These are phyloP conservation scores for Falco berigora DNA, from an alignment of 2,797 vertebrate genomes.

Conservation along the genomic window DNA sequence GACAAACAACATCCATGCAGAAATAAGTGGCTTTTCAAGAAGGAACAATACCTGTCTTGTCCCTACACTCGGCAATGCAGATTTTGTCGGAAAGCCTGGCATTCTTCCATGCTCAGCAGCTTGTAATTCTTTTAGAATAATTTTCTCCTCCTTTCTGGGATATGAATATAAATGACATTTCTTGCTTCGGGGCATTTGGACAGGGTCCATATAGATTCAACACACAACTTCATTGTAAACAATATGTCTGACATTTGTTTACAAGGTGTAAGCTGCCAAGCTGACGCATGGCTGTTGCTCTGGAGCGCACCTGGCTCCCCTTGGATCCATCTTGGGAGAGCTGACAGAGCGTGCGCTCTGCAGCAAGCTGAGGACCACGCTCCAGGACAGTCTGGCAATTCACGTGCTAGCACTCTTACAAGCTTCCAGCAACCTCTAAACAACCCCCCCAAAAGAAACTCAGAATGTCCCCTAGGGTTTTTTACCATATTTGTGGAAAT, in stretches of 20 bases:
- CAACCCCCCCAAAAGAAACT: background rate
- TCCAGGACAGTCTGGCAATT: background rate
- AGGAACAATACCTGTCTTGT: background rate
- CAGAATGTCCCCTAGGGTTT: background rate
- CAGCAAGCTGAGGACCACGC: background rate
- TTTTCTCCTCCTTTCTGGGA: background rate
- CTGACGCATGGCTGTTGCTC: background rate
- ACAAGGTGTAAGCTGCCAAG: background rate
- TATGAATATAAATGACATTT: background rate
- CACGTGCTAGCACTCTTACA: background rate
- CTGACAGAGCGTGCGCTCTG: background rate
- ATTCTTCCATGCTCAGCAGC: background rate
- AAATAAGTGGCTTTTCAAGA: constrained; percentile 5
- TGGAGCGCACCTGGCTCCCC: background rate
- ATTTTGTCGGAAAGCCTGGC: background rate
- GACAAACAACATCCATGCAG: background rate
- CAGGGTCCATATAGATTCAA: background rate
- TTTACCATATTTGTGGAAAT: background rate
- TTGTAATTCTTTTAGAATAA: background rate
- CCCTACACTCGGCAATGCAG: rapidly evolving
- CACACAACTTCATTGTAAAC: background rate
- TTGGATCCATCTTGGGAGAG: background rate
- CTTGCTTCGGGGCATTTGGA: background rate
- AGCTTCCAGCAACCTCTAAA: background rate
- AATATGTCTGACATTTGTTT: background rate